A percentile compares a stretch with the other conserved stretches of the same genome.
phyloP scores from a whole-genome alignment of 1,140 invertebrate genomes.

The Chrysomallon squamiferum region DNA sequence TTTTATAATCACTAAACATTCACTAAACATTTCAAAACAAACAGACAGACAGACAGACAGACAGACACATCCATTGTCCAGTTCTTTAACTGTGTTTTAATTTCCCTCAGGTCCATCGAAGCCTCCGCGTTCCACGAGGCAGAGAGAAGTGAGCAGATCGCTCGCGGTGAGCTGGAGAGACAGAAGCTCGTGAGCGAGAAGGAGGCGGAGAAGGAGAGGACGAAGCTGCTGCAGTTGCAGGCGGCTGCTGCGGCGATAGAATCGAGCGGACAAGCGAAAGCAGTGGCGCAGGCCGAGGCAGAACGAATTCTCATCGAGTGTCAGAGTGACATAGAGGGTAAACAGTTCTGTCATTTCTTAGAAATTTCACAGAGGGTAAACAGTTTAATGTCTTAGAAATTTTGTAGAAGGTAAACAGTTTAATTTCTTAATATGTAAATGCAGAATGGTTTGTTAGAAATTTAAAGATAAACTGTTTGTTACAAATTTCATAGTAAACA shows the following conservation, averaged over 20 bases:
- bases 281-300: constrained; percentile 55
- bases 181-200: constrained; percentile 53
- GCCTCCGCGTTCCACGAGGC: constrained; percentile 53
- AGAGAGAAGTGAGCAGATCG: constrained; percentile 48
- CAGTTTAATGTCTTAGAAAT: neutral
- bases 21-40: too few species aligned
- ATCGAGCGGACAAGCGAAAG: constrained; percentile 55
- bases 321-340: constrained; percentile 55
- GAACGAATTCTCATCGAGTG: constrained; percentile 54
- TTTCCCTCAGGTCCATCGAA: constrained; percentile 50
- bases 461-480: neutral
- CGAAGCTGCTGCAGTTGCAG: constrained; percentile 44
- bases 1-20: too few species aligned
- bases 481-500: neutral
- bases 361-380: too few species aligned
- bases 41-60: too few species aligned
- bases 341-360: too few species aligned
- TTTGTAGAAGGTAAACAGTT: neutral
- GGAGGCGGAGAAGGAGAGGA: constrained; percentile 46
- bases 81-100: too few species aligned
- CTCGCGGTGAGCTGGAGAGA: constrained; percentile 51
- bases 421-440: too few species aligned
- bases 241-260: constrained; percentile 49
- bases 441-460: neutral
- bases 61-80: too few species aligned